Conservation (phyloP, 2,797 vertebrate genomes). For the Helicolenus hilgendorfi region DNA sequence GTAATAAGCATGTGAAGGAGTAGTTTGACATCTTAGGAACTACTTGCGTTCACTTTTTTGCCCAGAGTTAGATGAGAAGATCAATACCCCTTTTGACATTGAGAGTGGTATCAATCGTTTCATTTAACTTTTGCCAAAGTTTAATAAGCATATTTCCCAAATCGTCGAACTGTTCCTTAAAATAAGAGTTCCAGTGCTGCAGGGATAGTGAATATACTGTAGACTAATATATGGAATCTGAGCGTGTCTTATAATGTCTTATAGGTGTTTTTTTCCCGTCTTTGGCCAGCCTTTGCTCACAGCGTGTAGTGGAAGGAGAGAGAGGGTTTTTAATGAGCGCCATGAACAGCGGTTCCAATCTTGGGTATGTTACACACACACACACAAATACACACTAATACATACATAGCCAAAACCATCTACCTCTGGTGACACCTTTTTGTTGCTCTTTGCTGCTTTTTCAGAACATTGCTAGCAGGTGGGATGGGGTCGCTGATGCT, state of each 20-base stretch:
- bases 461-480: slow-evolving; percentile 92
- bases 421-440: not conserved
- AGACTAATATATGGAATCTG: not conserved
- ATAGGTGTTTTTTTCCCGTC: slow-evolving; percentile 87
- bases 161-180: not conserved
- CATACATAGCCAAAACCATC: not conserved
- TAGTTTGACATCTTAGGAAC: not conserved
- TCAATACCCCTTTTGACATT: not conserved
- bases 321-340: slow-evolving; percentile 82
- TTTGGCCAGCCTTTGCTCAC: slow-evolving; percentile 85
- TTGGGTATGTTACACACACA: slow-evolving; percentile 71
- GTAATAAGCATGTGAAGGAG: not conserved
- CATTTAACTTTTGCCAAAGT: not conserved
- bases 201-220: not conserved
- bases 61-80: not conserved
- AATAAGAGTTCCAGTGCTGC: not conserved
- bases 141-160: not conserved
- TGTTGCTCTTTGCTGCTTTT: not conserved
- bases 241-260: not conserved
- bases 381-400: not conserved
- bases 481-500: slow-evolving; percentile 92
- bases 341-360: slow-evolving; percentile 73
- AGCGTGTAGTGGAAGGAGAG: slow-evolving; percentile 78
- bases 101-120: not conserved
- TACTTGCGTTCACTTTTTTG: not conserved